Percentiles rank a stretch among this genome's conserved stretches.
phyloP scores from a whole-genome alignment of 2,888 invertebrate genomes.

The Callimorpha dominula region DNA sequence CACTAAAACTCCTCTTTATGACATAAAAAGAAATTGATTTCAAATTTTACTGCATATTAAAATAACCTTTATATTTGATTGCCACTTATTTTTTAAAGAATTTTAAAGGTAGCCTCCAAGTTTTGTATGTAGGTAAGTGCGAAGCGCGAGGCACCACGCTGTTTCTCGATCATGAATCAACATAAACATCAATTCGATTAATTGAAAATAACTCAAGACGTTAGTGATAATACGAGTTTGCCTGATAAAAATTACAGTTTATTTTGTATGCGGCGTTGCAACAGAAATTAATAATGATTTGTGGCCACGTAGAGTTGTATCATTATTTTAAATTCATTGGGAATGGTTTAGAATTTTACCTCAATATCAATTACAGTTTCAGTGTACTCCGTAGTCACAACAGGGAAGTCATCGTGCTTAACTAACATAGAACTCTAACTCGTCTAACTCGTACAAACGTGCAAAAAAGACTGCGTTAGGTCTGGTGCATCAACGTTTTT shows the following conservation, averaged over 20 bases:
- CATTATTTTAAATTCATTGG: conserved; percentile 39
- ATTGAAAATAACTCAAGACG: conserved; percentile 70
- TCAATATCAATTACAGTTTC: conserved; percentile 11
- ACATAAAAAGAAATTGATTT: conserved; percentile 81
- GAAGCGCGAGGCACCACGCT: conserved; percentile 66
- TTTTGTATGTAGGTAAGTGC: conserved; percentile 47
- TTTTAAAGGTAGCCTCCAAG: conserved; percentile 56
- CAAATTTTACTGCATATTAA: conserved; percentile 84
- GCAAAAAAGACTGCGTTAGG: too few relatives aligned
- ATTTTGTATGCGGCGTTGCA: conserved; percentile 49
- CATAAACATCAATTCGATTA: conserved; percentile 74
- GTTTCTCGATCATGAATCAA: conserved; percentile 73
- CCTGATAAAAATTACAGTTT: conserved; percentile 57
- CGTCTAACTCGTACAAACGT: too few relatives aligned
- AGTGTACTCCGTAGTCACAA: too few relatives aligned
- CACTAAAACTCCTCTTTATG: conserved; percentile 77
- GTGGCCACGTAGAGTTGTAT: conserved; percentile 45
- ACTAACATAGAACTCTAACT: too few relatives aligned
- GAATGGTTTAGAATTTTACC: conserved; percentile 24
- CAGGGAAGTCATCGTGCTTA: too few relatives aligned
- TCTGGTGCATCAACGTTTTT: too few relatives aligned
- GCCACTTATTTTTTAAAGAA: conserved; percentile 69
- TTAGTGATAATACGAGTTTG: conserved; percentile 56
- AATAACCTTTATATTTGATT: conserved; percentile 81
- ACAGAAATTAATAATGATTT: conserved; percentile 54